These are phyloP conservation scores for Erynnis tages DNA, from an alignment of 2,888 invertebrate species.

Conservation along the genomic window DNA sequence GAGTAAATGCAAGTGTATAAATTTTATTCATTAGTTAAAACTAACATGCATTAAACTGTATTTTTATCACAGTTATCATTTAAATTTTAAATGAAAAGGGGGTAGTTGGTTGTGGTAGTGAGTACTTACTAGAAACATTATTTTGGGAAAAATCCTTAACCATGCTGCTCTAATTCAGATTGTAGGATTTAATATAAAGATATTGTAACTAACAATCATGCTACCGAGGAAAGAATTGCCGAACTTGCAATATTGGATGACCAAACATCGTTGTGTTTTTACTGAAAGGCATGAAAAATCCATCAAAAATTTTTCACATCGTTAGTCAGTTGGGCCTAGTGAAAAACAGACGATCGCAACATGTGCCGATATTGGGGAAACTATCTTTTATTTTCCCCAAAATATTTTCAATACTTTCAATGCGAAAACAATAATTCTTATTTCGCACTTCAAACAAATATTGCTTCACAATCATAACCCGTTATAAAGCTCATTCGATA, in stretches of 20 bases:
- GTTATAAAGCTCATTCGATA: too few species aligned
- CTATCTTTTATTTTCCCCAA: conserved; percentile 9
- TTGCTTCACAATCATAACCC: conserved; percentile 26
- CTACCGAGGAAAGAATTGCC: conserved; percentile 38
- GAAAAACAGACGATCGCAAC: conserved; percentile 36
- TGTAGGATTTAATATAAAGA: too few species aligned
- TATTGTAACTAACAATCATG: neutral
- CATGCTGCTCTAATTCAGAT: too few species aligned
- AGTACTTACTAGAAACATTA: too few species aligned
- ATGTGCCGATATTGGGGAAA: conserved; percentile 6
- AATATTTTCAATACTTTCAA: conserved; percentile 4
- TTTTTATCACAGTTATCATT: too few species aligned
- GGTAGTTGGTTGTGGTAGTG: too few species aligned
- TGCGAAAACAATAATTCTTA: neutral
- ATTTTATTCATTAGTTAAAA: too few species aligned
- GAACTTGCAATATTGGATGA: conserved; percentile 58
- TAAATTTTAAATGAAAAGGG: too few species aligned
- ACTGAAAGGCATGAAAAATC: conserved; percentile 61
- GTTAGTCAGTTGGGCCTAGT: conserved; percentile 56
- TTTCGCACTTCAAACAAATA: too few species aligned
- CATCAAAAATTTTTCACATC: conserved; percentile 70
- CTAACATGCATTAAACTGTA: too few species aligned
- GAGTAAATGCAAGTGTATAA: too few species aligned
- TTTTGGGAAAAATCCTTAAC: too few species aligned
- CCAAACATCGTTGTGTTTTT: conserved; percentile 57